Percentiles rank a stretch among this genome's conserved stretches.
Conservation (phyloP, 2,113 vertebrate genomes). For the Muntiacus muntjak region DNA sequence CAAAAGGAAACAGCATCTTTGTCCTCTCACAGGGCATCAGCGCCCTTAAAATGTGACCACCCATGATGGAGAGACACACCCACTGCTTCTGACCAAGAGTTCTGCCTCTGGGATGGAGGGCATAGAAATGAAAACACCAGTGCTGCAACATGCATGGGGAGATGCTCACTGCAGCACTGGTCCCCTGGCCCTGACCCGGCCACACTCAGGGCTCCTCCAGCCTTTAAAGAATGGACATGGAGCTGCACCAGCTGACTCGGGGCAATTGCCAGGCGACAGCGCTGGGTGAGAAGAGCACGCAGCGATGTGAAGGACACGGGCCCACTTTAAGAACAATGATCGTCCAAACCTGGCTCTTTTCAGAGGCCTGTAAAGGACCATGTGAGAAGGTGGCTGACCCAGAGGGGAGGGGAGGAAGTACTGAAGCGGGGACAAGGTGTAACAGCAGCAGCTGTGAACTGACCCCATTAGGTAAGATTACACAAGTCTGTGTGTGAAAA, state of each 20-base stretch:
- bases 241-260: neutral
- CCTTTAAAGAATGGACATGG: neutral
- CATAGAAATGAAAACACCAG: neutral
- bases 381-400: neutral
- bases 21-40: neutral
- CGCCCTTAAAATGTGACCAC: fast-evolving
- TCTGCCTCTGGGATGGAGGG: neutral
- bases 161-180: neutral
- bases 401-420: neutral
- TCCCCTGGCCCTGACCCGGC: neutral
- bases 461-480: neutral
- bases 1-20: too few species aligned
- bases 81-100: too few species aligned
- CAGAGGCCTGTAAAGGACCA: neutral
- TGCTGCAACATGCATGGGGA: fast-evolving
- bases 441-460: too few species aligned
- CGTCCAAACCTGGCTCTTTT: neutral
- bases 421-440: neutral
- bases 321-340: neutral
- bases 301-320: neutral
- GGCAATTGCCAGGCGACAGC: fast-evolving
- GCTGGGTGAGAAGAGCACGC: neutral
- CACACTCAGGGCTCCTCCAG: neutral
- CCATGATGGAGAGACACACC: fast-evolving
- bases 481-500: neutral